phyloP scores from a whole-genome alignment of 64 coral and sea anemone genomes.

The Stichodactyla mertensii region DNA sequence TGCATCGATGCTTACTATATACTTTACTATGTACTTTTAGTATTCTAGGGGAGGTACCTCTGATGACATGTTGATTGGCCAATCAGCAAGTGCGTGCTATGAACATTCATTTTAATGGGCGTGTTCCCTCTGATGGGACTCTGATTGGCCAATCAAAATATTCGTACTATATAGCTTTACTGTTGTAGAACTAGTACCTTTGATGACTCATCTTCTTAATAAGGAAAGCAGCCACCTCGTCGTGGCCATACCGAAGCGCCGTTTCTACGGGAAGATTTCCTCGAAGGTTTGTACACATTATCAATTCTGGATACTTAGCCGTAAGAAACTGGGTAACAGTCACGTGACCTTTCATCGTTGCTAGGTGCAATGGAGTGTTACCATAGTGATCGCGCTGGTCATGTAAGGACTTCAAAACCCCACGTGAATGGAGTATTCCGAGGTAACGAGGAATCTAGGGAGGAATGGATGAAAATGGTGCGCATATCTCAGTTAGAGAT shows the following conservation, averaged over 20 bases:
- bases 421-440: background rate
- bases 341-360: constrained; percentile 35
- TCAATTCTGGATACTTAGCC: constrained; percentile 29
- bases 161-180: background rate
- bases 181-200: background rate
- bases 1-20: no score
- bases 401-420: background rate
- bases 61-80: no score
- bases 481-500: no score
- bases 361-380: constrained; percentile 45
- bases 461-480: no score
- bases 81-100: no score
- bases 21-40: background rate
- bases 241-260: constrained; percentile 28
- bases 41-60: no score
- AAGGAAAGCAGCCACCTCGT: constrained; percentile 51
- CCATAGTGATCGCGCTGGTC: background rate
- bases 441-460: constrained; percentile 4
- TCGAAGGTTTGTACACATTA: constrained; percentile 22
- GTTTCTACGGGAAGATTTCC: constrained; percentile 43
- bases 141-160: no score
- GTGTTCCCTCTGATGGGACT: no score
- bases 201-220: constrained; percentile 44
- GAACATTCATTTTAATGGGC: no score
- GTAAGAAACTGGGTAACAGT: constrained; percentile 27